phyloP scores from a whole-genome alignment of 2,113 vertebrate genomes.

The Orthonyx spaldingii region DNA sequence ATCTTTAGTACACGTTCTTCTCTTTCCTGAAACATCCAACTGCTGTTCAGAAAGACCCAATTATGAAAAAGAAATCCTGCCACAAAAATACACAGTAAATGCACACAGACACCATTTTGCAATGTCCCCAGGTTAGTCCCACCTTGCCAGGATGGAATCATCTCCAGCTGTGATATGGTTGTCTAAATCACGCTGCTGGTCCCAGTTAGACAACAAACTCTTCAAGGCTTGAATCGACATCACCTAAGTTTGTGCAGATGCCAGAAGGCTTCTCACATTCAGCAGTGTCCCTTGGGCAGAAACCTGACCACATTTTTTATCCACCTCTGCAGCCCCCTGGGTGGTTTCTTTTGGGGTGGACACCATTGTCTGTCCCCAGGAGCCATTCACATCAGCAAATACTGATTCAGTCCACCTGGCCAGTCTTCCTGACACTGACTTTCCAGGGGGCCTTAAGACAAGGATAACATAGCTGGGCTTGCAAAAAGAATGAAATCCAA shows the following conservation, averaged over 20 bases:
- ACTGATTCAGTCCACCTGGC: background rate
- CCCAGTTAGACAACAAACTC: background rate
- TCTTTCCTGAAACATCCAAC: background rate
- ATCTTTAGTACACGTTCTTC: background rate
- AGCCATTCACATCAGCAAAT: background rate
- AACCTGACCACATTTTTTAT: background rate
- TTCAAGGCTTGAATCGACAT: background rate
- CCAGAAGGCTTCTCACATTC: background rate
- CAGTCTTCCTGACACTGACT: background rate
- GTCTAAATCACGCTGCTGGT: background rate
- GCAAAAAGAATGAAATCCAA: background rate
- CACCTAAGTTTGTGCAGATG: background rate
- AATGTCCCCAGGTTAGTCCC: background rate
- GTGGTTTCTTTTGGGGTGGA: background rate
- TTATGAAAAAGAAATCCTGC: background rate
- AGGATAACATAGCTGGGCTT: background rate
- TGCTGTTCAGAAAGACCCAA: background rate
- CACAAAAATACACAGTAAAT: background rate
- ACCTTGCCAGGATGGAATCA: background rate
- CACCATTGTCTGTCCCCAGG: background rate
- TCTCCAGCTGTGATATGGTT: background rate
- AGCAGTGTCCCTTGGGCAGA: background rate
- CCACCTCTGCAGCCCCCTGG: background rate
- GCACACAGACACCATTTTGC: background rate
- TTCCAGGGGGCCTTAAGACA: background rate